Base-by-base conservation (phyloP, 2,113 vertebrate species). In the Mustela lutreola region DNA sequence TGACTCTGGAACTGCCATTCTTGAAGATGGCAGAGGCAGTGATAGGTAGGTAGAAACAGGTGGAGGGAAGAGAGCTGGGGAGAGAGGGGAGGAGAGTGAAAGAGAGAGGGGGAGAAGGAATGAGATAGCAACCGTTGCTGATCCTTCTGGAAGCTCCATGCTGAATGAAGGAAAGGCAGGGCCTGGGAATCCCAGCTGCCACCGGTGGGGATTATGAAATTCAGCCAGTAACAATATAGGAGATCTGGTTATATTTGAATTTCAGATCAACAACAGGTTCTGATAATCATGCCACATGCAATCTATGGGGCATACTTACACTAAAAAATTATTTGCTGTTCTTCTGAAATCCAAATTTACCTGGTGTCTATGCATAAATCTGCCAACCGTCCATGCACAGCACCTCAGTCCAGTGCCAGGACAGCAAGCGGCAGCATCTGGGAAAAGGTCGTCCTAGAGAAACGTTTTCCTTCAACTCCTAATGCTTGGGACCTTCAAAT, bases 261-360 rank as follows among this genome's bases (percentile, higher is more conserved):
- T 92, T 91, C 85, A 76, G 81, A 75, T 62, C 39, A 93, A 82
- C 67, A 63, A 84, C 0, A 8, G 89, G 48, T 45, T 87, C 85
- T 81, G 50, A 48, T 63, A 58, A 90, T 78, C 48, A 96, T n/a
- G 19, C 6, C 31, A 10, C 19, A 8, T 76, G 81, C 14, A 53
- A 70, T 39, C 60, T 21, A 39, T 36, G 42, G 21, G 83, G 82
- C 48, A 53, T n/a, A 53, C 24, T 60, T 82, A n/a, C 12, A 71
- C 50, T 36, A 14, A 53, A 63, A 58, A 82, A 58, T 56, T 42
- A 71, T 11, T 63, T 24, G 8, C n/a, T 60, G 10, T 79, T 90
- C 8, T 79, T 90, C 8, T 82, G 42, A 81, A 95, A 73, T 14
- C 60, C 83, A 60, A 76, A 12, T 56, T 79, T 53, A 85, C 36